Percentiles rank a stretch among this genome's conserved stretches.
Evolutionary conservation across 2,113 vertebrate species (phyloP).

Genomic region (Hoplias malabaricus): DNA sequence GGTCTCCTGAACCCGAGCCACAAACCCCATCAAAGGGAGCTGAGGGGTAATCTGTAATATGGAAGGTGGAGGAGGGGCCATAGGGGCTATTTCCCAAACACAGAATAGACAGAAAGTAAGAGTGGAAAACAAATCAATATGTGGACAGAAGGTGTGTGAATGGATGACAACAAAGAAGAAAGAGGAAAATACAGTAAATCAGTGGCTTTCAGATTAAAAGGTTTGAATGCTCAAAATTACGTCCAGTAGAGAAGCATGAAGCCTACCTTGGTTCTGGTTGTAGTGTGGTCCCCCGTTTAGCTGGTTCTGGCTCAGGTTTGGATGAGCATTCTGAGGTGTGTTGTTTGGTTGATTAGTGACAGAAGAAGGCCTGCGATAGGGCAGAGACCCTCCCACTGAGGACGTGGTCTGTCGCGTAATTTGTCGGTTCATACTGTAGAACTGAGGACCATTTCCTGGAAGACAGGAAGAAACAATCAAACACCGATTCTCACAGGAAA

Average conservation of each 20-base stretch:
- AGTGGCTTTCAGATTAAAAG: background rate
- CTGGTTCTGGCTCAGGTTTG: conserved; percentile 79
- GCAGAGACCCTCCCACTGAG: conserved; percentile 90
- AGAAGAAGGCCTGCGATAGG: conserved; percentile 91
- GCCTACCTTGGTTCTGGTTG: conserved; percentile 88
- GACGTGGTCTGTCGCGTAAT: conserved; percentile 80
- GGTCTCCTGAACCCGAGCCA: conserved; percentile 99
- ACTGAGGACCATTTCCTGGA: conserved; percentile 89
- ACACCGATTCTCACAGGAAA: background rate
- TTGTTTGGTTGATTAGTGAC: conserved; percentile 88
- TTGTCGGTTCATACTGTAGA: conserved; percentile 98
- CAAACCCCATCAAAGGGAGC: conserved; percentile 99
- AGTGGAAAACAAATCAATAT: background rate
- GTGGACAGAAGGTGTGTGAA: background rate
- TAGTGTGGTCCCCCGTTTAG: conserved; percentile 93
- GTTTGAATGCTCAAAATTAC: background rate
- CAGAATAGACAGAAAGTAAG: background rate
- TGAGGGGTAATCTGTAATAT: conserved; percentile 98
- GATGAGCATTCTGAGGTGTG: conserved; percentile 78
- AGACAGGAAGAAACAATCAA: background rate
- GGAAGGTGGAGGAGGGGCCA: conserved; percentile 96
- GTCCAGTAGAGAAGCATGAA: background rate
- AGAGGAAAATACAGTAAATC: background rate
- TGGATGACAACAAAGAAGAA: background rate
- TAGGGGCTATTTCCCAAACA: conserved; percentile 80